Base-by-base conservation (phyloP, 2,797 vertebrate genomes). In the Cetoscarus ocellatus region DNA sequence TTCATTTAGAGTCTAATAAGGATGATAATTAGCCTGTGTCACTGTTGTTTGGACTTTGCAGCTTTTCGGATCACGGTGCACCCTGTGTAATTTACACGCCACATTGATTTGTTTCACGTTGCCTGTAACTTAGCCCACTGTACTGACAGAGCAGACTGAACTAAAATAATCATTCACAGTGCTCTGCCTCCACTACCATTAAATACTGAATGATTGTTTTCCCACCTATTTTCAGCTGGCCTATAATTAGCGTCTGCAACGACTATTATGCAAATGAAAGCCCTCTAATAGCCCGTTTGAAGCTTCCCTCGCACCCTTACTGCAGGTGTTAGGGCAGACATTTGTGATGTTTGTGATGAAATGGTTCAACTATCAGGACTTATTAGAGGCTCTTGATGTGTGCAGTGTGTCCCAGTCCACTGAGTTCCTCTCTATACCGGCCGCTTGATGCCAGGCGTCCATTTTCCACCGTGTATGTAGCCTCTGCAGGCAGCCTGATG, bases 381-480 rank as follows among this genome's bases (percentile, higher is more conserved):
- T 47, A 43, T 65, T 66, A 73, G 15, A 60, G 42, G 48, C 62
- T 60, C 34, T 69, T 47, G 7, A 38, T 51, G 74, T 74, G 77
- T 61, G 79, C 73, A 76, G 50, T 75, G 45, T 58, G 80, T 79
- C 75, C 74, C 82, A 66, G 68, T 79, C 79, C 79, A 47, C 35
- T 73, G 81, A 84, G 77, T 82, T 34, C 77, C 54, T 70, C 79
- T 79, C 72, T 83, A 54, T 53, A 61, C 85, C 84, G 79, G 84
- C 79, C 73, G 80, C 79, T 77, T 75, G 86, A 83, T 86, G 75
- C 75, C 75, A 72, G 88, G 89, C 93, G 87, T 94, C 93, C 93
- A 94, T 93, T 94, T 94, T 94, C 85, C 88, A 79, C 86, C 80
- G 79, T 86, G 79, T n/a, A 80, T 86, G 79, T n/a, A 80, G 80